phyloP scores from a whole-genome alignment of 2,113 vertebrate genomes.

The Tachuris rubrigastra region DNA sequence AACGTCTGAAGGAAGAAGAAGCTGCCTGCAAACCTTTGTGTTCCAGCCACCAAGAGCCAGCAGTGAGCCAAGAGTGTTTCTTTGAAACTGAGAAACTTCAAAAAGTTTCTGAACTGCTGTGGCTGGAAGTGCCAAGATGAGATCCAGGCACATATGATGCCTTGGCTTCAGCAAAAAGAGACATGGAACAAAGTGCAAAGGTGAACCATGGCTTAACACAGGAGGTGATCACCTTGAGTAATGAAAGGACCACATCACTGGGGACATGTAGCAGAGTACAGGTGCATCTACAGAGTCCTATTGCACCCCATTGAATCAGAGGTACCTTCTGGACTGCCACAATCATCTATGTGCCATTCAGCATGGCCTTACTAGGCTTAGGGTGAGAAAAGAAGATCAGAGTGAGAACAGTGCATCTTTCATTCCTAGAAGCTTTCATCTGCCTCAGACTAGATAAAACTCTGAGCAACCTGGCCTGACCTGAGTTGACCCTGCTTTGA shows the following conservation, averaged over 20 bases:
- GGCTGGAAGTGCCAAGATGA: not conserved
- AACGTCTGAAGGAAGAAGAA: not conserved
- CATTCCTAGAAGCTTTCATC: not conserved
- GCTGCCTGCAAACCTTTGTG: not conserved
- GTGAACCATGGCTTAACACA: not conserved
- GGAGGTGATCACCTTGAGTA: not conserved
- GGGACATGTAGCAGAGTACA: not conserved
- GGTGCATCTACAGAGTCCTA: not conserved
- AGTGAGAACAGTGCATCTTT: not conserved
- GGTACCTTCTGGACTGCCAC: not conserved
- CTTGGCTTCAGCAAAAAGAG: not conserved
- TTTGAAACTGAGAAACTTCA: not conserved
- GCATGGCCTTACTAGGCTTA: not conserved
- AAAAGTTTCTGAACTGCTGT: not conserved
- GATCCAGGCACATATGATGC: not conserved
- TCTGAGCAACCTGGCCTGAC: not conserved
- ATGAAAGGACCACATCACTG: not conserved
- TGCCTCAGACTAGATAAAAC: not conserved
- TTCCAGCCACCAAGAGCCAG: not conserved
- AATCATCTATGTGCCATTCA: not conserved
- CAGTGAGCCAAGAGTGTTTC: not conserved
- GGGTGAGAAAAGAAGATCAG: not conserved
- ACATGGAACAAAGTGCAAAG: not conserved
- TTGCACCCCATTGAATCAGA: not conserved
- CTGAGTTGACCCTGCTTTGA: not conserved